phyloP scores from a whole-genome alignment of 2,888 invertebrate species.

The Phyllotreta cruciferae region DNA sequence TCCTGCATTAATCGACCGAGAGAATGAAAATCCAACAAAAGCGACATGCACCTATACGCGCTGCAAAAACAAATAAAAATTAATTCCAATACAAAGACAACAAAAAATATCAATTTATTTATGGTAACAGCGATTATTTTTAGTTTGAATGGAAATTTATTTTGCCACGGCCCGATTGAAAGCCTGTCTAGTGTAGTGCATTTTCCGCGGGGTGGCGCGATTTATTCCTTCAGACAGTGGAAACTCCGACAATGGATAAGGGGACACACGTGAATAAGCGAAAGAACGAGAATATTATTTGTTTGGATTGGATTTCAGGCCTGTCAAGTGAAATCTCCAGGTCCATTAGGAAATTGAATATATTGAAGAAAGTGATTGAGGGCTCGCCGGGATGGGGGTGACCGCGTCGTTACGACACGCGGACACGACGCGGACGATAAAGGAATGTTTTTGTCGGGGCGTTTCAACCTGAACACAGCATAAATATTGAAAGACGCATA shows the following conservation, averaged over 20 bases:
- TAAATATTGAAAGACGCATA: conserved; percentile 4
- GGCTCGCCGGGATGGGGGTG: conserved; percentile 5
- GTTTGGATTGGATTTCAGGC: conserved; percentile 34
- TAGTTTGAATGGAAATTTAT: too few species aligned
- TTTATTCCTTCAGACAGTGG: conserved; percentile 27
- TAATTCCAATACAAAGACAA: too few species aligned
- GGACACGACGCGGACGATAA: conserved; percentile 15
- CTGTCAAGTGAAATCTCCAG: conserved; percentile 32
- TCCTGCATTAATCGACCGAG: too few species aligned
- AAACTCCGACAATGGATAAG: conserved; percentile 28
- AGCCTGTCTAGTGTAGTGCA: conserved; percentile 21
- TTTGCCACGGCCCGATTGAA: conserved; percentile 15
- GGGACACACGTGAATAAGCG: conserved; percentile 22
- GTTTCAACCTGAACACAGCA: not conserved
- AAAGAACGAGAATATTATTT: conserved; percentile 32
- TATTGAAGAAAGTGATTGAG: conserved; percentile 25
- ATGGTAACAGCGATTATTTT: too few species aligned
- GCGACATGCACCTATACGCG: too few species aligned
- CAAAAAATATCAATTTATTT: too few species aligned
- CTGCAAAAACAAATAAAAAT: too few species aligned
- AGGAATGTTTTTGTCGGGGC: conserved; percentile 18
- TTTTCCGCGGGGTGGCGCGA: conserved; percentile 19
- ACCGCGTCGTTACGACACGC: conserved; percentile 14
- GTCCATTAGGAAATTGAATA: conserved; percentile 37
- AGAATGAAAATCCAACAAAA: too few species aligned